Evolutionary conservation across 1,140 invertebrate genomes (phyloP).

Genomic region (Ladona fulva): DNA sequence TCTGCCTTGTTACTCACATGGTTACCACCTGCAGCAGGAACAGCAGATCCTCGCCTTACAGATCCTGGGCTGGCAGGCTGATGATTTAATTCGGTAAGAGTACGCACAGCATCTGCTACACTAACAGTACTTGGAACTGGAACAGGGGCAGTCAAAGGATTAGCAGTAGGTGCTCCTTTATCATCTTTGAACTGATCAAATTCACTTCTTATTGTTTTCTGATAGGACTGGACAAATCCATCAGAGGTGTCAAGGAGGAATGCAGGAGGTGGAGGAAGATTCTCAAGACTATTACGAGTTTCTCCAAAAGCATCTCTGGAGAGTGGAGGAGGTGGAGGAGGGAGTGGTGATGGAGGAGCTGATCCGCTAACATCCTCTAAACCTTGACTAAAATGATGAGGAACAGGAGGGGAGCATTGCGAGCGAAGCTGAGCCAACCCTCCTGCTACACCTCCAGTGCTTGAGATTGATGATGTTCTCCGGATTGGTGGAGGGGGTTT

Average conservation of each 20-base stretch:
- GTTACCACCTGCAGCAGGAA: neutral
- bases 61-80: slow-evolving; percentile 74
- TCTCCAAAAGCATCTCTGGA: slow-evolving; percentile 20
- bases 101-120: slow-evolving; percentile 81
- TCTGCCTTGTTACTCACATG: neutral
- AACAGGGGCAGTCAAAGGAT: neutral
- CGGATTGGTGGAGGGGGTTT: slow-evolving; percentile 78
- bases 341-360: neutral
- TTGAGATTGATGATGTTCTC: slow-evolving; percentile 72
- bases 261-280: slow-evolving; percentile 73
- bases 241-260: slow-evolving; percentile 59
- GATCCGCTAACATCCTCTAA: neutral
- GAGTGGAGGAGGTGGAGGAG: neutral
- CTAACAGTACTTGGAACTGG: slow-evolving; percentile 35
- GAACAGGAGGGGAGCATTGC: neutral
- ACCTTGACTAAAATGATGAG: neutral
- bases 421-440: neutral
- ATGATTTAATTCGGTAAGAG: slow-evolving; percentile 72
- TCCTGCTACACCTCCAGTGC: slow-evolving; percentile 25
- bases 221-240: slow-evolving; percentile 32
- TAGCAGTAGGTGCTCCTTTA: neutral
- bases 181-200: neutral
- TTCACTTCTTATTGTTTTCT: slow-evolving; percentile 24
- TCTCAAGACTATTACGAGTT: slow-evolving; percentile 42
- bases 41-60: slow-evolving; percentile 30